phyloP scores from a whole-genome alignment of 2,888 invertebrate species.

The Leptinotarsa haldemani region DNA sequence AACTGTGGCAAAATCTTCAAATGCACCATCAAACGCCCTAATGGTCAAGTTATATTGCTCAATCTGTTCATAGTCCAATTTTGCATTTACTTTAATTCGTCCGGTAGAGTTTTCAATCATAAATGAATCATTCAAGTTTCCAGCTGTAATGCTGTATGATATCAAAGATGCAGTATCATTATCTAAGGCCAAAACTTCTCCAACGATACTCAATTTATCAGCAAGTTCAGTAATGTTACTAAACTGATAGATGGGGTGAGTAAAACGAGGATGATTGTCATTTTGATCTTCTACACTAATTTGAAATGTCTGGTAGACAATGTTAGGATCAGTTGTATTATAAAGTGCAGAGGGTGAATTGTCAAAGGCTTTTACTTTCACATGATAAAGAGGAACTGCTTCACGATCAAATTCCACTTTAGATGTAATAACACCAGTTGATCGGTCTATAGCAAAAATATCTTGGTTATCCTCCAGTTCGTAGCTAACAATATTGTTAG shows the following conservation, averaged over 20 bases:
- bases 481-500: conserved; percentile 85
- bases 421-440: conserved; percentile 91
- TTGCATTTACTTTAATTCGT: conserved; percentile 82
- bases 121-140: conserved; percentile 89
- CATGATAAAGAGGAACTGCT: conserved; percentile 83
- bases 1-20: conserved; percentile 85
- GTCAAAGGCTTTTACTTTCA: conserved; percentile 87
- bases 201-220: conserved; percentile 84
- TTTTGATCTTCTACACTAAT: conserved; percentile 96
- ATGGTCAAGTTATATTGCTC: conserved; percentile 88
- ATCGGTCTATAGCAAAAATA: conserved; percentile 83
- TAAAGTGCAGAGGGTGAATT: conserved; percentile 84
- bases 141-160: conserved; percentile 86
- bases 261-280: conserved; percentile 93
- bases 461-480: conserved; percentile 76
- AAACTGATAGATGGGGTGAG: conserved; percentile 78
- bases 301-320: conserved; percentile 82
- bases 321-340: conserved; percentile 77
- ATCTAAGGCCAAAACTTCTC: conserved; percentile 89
- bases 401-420: conserved; percentile 88
- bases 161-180: conserved; percentile 90
- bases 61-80: conserved; percentile 85
- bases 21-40: conserved; percentile 85
- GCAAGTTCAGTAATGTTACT: conserved; percentile 85
- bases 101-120: conserved; percentile 87